Conservation (phyloP, 2,888 invertebrate species). For the Drosophila monieri region DNA sequence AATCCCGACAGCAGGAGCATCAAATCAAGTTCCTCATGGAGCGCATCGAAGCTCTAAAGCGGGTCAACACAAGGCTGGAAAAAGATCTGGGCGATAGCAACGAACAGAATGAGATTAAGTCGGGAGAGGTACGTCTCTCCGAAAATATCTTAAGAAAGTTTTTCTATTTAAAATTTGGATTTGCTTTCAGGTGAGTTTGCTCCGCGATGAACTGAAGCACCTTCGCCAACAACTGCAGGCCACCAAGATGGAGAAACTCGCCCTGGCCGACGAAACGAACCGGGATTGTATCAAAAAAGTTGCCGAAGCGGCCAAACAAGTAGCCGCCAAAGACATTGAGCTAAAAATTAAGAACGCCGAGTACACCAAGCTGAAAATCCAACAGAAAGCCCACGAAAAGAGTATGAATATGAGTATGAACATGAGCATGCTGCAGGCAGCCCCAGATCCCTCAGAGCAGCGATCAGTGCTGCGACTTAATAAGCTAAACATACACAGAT, state of each 20-base stretch:
- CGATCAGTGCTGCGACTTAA: conserved; percentile 59
- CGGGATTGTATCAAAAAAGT: conserved; percentile 75
- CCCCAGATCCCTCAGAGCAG: conserved; percentile 7
- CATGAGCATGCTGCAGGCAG: conserved; percentile 11
- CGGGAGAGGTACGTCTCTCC: conserved; percentile 72
- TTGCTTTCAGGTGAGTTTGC: conserved; percentile 62
- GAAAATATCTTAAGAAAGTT: background rate
- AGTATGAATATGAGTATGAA: conserved; percentile 17
- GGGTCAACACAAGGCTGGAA: conserved; percentile 74
- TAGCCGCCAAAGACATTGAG: conserved; percentile 77
- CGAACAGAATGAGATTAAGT: conserved; percentile 70
- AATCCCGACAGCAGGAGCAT: conserved; percentile 71
- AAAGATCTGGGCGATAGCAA: conserved; percentile 74
- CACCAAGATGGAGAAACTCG: conserved; percentile 78
- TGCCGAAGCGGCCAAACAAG: conserved; percentile 71
- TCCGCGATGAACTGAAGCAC: conserved; percentile 81
- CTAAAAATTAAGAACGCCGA: conserved; percentile 76
- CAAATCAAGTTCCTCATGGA: conserved; percentile 82
- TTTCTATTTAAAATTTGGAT: too few relatives aligned
- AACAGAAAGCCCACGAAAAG: conserved; percentile 26
- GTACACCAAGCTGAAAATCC: conserved; percentile 73
- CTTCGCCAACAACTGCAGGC: conserved; percentile 80
- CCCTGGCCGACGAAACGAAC: conserved; percentile 68
- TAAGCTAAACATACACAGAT: conserved; percentile 49
- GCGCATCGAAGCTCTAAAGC: conserved; percentile 77